Base-by-base conservation (phyloP, 2,888 invertebrate species). In the Chrysina gloriosa region DNA sequence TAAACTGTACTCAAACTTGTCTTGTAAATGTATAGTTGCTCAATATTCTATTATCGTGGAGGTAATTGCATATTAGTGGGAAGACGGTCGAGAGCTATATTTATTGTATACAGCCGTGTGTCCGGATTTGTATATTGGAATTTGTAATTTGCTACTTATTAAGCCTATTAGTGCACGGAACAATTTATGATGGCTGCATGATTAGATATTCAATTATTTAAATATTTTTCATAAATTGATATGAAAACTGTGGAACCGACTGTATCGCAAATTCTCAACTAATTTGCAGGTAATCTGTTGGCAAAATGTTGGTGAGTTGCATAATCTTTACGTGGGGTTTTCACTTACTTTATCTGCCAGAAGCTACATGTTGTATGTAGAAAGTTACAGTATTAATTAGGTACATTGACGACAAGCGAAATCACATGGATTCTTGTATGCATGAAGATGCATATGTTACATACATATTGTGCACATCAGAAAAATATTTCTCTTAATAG, bases 21-120 rank as follows among this genome's bases (percentile, higher is more conserved):
- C 11, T 9, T 7, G 31, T 31, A 31, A 31, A 19, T 19, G 29
- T 31, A 54, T 45, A 58, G 27, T 47, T 58, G 47, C 23, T 58
- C 42, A 45, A 23, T 48, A 66, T 58, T 56, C 56, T 56, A 56
- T 56, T 47, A 58, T 66, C 58, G 58, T 66, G 16, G 56, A 21
- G 56, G 56, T 66, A 66, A 66, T 66, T 23, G 54, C 47, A 58
- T 66, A 66, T 45, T 47, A 66, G 66, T 48, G 56, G 56, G 47
- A 47, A 66, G 56, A 58, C 11, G 65, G 9, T 56, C 31, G n/a
- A 66, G 58, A 58, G 11, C 56, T 29, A 23, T 16, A n/a, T 61
- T 50, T 42, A 42, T 27, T 61, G 27, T 16, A n/a, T 21, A 36
- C 39, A 56, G 9, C 29, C 16, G 11, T 27, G 11, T 5, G 25